Conservation (phyloP, 2,113 vertebrate genomes). For the Erpornis zantholeuca region DNA sequence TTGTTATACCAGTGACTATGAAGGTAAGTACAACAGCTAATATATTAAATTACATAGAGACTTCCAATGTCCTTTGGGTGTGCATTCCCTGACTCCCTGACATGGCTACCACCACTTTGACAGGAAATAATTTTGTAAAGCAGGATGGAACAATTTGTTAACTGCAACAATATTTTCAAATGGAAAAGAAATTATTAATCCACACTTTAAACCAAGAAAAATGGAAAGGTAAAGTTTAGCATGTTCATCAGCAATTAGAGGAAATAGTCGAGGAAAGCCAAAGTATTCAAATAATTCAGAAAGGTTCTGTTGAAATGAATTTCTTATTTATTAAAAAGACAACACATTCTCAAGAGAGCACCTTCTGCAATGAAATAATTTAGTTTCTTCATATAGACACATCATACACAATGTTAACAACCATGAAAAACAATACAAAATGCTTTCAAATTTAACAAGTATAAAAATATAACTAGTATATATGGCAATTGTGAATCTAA, state of each 20-base stretch:
- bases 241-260: background rate
- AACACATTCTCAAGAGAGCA: conserved; percentile 53
- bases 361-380: conserved; percentile 69
- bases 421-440: conserved; percentile 84
- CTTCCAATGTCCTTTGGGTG: background rate
- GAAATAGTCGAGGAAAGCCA: background rate
- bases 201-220: background rate
- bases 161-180: conserved; percentile 9
- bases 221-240: background rate
- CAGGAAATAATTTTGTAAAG: background rate
- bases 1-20: background rate
- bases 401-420: conserved; percentile 79
- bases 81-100: background rate
- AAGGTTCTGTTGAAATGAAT: conserved; percentile 45
- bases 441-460: conserved; percentile 79
- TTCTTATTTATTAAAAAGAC: conserved; percentile 65
- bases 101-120: background rate
- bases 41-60: background rate
- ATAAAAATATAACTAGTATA: conserved; percentile 93
- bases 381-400: conserved; percentile 75
- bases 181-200: background rate
- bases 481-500: conserved; percentile 80
- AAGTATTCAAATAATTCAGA: conserved; percentile 33
- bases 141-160: conserved; percentile 11
- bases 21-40: background rate